phyloP scores from a whole-genome alignment of 2,888 invertebrate species.

The Mamestra brassicae region DNA sequence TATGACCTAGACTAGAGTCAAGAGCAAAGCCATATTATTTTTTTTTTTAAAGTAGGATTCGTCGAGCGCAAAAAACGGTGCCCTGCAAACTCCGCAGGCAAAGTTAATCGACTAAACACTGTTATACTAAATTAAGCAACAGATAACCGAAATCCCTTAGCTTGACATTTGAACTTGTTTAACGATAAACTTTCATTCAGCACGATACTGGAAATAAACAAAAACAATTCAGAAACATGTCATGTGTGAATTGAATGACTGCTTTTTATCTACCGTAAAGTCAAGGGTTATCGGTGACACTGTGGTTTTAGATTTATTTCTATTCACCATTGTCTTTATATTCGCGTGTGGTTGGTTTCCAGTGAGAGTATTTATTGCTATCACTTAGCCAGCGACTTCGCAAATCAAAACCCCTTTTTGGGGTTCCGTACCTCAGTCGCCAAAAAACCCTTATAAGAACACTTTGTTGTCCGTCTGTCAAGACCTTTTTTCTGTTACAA shows the following conservation, averaged over 20 bases:
- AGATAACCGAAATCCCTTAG: not conserved
- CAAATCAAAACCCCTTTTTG: too few relatives aligned
- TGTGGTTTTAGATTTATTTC: not conserved
- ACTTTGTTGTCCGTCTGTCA: too few relatives aligned
- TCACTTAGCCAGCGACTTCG: too few relatives aligned
- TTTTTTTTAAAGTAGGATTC: too few relatives aligned
- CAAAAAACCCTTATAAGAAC: too few relatives aligned
- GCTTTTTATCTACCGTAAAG: not conserved
- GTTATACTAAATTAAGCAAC: not conserved
- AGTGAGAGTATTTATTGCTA: too few relatives aligned
- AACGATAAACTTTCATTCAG: not conserved
- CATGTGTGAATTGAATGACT: not conserved
- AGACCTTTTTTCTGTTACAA: too few relatives aligned
- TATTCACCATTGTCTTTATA: not conserved
- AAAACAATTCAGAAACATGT: not conserved
- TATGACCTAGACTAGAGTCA: too few relatives aligned
- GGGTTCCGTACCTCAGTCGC: too few relatives aligned
- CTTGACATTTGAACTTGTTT: slow-evolving; percentile 5
- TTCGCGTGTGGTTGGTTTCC: not conserved
- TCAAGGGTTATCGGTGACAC: not conserved
- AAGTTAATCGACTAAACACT: not conserved
- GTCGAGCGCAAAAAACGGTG: not conserved
- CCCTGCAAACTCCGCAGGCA: not conserved
- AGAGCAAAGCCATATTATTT: too few relatives aligned
- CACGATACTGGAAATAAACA: not conserved